phyloP scores from a whole-genome alignment of 30 jellyfish, hydroid and myxozoan genomes.

The Morbakka virulenta region DNA sequence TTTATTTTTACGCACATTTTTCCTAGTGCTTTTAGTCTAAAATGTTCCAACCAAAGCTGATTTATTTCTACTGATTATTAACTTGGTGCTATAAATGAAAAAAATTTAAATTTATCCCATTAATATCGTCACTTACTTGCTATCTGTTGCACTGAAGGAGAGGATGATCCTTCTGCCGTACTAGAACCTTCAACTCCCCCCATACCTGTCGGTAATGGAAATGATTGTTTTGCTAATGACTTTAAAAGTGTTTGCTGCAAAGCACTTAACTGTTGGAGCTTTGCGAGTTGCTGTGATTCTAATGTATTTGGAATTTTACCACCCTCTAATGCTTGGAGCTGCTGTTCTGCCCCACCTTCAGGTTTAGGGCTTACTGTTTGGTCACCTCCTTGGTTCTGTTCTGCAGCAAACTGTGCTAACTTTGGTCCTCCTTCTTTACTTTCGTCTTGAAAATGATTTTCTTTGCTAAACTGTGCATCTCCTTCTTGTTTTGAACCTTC shows the following conservation, averaged over 20 bases:
- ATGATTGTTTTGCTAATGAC: slow-evolving; percentile 62
- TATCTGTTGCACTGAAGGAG: background rate
- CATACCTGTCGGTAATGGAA: slow-evolving; percentile 1
- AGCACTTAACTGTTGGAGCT: slow-evolving; percentile 61
- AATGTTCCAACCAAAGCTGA: too few relatives aligned
- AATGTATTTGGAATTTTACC: slow-evolving; percentile 43
- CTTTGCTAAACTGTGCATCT: background rate
- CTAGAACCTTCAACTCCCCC: background rate
- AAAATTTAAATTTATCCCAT: too few relatives aligned
- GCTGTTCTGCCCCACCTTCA: slow-evolving; percentile 39
- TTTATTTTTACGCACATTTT: too few relatives aligned
- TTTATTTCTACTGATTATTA: too few relatives aligned
- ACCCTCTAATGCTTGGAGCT: slow-evolving; percentile 8
- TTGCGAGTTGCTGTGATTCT: slow-evolving; percentile 64
- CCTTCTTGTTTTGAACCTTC: slow-evolving; percentile 6
- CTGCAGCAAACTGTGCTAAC: too few relatives aligned
- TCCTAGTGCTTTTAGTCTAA: too few relatives aligned
- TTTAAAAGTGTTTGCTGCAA: slow-evolving; percentile 69
- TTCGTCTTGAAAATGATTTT: background rate
- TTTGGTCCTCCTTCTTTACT: slow-evolving; percentile 14
- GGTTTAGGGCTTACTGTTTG: slow-evolving; percentile 45
- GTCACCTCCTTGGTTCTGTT: slow-evolving; percentile 46
- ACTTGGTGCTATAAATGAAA: too few relatives aligned
- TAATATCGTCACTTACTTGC: too few relatives aligned
- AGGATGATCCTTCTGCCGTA: background rate